phyloP scores from a whole-genome alignment of 2,888 invertebrate species.

The Blastobasis lacticolella region DNA sequence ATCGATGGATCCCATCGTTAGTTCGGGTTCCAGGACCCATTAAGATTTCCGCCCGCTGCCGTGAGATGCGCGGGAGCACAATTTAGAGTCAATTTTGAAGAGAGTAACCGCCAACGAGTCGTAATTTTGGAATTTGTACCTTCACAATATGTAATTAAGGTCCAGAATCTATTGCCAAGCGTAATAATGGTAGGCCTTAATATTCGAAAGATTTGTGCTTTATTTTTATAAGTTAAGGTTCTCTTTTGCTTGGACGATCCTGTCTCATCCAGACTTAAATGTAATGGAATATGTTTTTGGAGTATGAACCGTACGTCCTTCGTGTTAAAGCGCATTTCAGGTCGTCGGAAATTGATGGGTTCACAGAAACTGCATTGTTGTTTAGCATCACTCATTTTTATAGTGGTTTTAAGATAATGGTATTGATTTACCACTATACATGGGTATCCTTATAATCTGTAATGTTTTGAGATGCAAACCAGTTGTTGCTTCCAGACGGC shows the following conservation, averaged over 20 bases:
- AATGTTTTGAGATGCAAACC: background rate
- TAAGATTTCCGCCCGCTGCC: constrained; percentile 69
- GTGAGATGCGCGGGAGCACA: constrained; percentile 60
- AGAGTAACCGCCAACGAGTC: no score
- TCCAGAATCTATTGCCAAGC: no score
- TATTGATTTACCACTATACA: constrained; percentile 60
- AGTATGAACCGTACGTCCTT: constrained; percentile 14
- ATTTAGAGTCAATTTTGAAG: constrained; percentile 15
- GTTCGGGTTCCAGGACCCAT: constrained; percentile 68
- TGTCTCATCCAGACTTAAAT: background rate
- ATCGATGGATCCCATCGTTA: constrained; percentile 69
- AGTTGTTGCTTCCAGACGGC: background rate
- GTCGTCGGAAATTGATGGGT: constrained; percentile 16
- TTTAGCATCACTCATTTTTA: constrained; percentile 62
- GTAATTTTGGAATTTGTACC: no score
- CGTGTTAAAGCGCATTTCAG: constrained; percentile 11
- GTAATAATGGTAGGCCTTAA: no score
- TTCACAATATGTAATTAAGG: no score
- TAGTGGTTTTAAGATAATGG: constrained; percentile 69
- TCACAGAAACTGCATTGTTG: constrained; percentile 46
- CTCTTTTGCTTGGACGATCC: no score
- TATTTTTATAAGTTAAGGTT: no score
- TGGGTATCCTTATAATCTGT: background rate
- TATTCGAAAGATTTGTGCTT: no score
- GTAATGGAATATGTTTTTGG: background rate